Evolutionary conservation across 2,888 invertebrate species (phyloP), one percentile per base, ranked within the genome.

Genomic region (Abscondita cerata): DNA sequence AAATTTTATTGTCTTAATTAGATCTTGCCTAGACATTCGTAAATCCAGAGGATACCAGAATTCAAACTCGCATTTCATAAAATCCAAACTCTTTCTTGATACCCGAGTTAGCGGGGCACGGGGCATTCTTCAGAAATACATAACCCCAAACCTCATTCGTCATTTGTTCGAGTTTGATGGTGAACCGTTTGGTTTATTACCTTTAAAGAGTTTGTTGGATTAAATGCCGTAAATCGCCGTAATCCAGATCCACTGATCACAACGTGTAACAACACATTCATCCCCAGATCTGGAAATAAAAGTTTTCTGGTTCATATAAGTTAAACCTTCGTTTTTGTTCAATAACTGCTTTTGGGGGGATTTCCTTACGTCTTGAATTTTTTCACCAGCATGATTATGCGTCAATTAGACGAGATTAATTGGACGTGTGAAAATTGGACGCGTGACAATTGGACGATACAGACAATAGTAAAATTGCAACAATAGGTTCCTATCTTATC

Each of bases 221-320:
- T 58, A 96, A 86, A 82, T 99, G 98, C 11, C 83, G 83, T 48
- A 87, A 83, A 75, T 98, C 95, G 1, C 98, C 98, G 78, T 99
- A 99, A 78, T 97, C 93, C 53, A 99, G 82, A 79, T 96, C 99
- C 99, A 99, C 78, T 99, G 99, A 81, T 99, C 93, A 77, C 99
- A 99, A 0, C 99, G 86, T 0, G 99, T 98, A 0, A 99, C 98
- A 0, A 99, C 98, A 81, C 99, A 99, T 77, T 96, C 96, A 80
- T 99, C 99, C 0, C 92, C 96, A 0, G 98, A 98, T 55, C 95
- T 85, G 0, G 98, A 99, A 0, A 98, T 90, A 44, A 98, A 90
- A 1, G 86, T 88, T 79, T 96, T 96, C 76, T 98, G 98, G 97
- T 77, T 98, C 97, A 77, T 93, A 93, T 97, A 98, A 66, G 93